Base-by-base conservation (phyloP, 2,113 vertebrate species). In the Phoxinus phoxinus region DNA sequence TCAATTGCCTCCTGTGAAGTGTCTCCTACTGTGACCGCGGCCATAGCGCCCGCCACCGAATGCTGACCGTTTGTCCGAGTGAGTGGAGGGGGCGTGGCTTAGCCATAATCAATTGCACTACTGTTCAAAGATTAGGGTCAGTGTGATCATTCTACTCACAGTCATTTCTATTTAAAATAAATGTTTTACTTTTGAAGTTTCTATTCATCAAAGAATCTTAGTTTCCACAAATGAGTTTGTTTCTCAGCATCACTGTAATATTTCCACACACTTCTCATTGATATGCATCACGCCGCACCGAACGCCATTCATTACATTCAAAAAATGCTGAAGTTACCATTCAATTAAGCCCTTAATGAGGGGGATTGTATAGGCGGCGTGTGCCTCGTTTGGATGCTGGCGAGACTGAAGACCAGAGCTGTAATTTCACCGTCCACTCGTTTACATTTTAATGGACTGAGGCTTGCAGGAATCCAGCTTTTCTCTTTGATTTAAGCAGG, bases 401-500 rank as follows among this genome's bases (percentile, higher is more conserved):
- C 56, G 46, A 51, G 65, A n/a, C 44, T 51, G 44, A 21, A 75
- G 27, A 90, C 25, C 84, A 89, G 85, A 73, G 87, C 86, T 90
- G 90, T 91, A 76, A 92, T 92, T 91, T 92, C 87, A 85, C 80
- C 71, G 87, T 81, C 85, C 83, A 27, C 89, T 90, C 80, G 74
- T 90, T 85, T 90, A 84, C 81, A 48, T 65, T 85, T 88, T 93
- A 93, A 91, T 90, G 84, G 89, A 63, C 75, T 80, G 71, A 32
- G 73, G 73, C 84, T 86, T 72, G 85, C 83, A 76, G 81, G 59
- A 90, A 88, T 86, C 88, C 84, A 10, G 23, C 41, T 90, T 91
- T 91, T 80, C 44, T 84, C 89, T 90, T 90, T 92, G 87, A 92
- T 92, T 93, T 23, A 53, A 21, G 75, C 88, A 91, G 88, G 86